Evolutionary conservation across 2,888 invertebrate genomes (phyloP).

Genomic region (Himalopsyche anomala): DNA sequence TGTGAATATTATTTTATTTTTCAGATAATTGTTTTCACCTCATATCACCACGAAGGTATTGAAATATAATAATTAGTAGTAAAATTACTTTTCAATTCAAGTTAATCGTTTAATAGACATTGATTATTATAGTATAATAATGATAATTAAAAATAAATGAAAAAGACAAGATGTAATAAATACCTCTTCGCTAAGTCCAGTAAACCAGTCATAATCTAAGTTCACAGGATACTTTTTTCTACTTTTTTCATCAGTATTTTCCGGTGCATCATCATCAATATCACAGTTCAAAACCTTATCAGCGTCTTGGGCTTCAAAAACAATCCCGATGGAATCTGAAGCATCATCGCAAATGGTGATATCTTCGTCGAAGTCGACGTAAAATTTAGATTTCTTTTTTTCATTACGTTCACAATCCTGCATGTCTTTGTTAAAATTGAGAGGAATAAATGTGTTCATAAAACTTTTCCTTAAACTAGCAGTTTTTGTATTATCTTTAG

Average conservation of each 20-base stretch:
- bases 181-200: constrained; percentile 75
- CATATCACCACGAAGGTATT: too few species aligned
- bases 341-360: neutral
- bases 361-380: constrained; percentile 25
- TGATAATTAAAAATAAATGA: too few species aligned
- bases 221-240: neutral
- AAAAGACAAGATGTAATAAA: constrained; percentile 60
- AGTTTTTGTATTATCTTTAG: constrained; percentile 11
- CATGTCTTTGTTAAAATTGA: constrained; percentile 17
- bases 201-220: constrained; percentile 38
- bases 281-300: constrained; percentile 7
- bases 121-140: too few species aligned
- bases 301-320: constrained; percentile 38
- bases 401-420: constrained; percentile 20
- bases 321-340: constrained; percentile 45
- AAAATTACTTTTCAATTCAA: too few species aligned
- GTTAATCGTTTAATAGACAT: too few species aligned
- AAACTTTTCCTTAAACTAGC: neutral
- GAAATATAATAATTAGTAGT: too few species aligned
- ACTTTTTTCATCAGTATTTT: constrained; percentile 4
- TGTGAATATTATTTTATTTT: too few species aligned
- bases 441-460: constrained; percentile 15
- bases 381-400: constrained; percentile 49
- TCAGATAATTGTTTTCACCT: too few species aligned
- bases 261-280: neutral